Base-by-base conservation (phyloP, 92 coral and sea anemone genomes). In the Bergia sp. region DNA sequence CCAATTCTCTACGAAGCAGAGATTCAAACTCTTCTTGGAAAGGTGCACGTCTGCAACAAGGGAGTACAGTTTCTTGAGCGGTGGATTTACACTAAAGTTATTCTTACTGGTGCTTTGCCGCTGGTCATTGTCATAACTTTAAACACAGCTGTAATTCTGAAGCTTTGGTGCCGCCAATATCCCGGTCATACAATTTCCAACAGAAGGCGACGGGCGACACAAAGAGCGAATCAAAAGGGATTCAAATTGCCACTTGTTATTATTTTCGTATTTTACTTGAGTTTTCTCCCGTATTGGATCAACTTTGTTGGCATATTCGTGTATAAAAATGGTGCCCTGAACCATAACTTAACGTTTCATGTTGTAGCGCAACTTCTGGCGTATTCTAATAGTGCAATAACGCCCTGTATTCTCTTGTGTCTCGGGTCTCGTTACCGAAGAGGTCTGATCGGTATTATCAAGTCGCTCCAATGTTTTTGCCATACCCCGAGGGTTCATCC, bases 281-380 rank as follows among this genome's bases (percentile, higher is more conserved):
- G 71, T 36, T 80, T 80, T 23, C 71, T 80, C 9, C 85, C 85
- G 40, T 80, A 80, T 7, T 80, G 85, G 85, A 37, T 80, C 73
- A 37, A 36, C 67, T 80, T 80, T 57, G 43, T 80, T 5, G 11
- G 50, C 18, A 1, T 16, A 58, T 80, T 80, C 23, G 36, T 58
- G 69, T 57, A 37, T 80, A 5, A 41, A 0, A 9, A 36, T 36
- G 66, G 11, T 16, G 57, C 47, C 21, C 42, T 57, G 20, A 38
- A 5, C 67, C 58, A 80, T 37, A 57, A 80, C 49, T 15, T 80
- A 4, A n/a, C 23, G 49, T 80, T 80, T 67, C 58, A 5, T 15
- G 72, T 80, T 7, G 13, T 38, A 38, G 45, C 49, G 2, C 2
- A 13, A 36, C 50, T 80, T 57, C 71, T 80, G 45, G 85, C 85